Evolutionary conservation across 2,888 invertebrate genomes (phyloP).

Genomic region (Drosophila melanosoma): DNA sequence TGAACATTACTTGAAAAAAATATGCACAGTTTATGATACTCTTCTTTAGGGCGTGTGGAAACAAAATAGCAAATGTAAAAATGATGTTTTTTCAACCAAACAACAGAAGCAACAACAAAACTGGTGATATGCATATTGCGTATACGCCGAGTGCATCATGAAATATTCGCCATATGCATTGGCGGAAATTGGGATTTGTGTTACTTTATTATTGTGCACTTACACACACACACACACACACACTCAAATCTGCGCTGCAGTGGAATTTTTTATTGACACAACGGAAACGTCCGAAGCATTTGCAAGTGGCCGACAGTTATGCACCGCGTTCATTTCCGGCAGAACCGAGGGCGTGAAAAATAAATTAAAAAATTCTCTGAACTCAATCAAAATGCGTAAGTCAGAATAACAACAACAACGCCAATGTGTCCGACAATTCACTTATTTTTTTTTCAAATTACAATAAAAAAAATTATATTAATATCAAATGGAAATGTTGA

Average conservation of each 20-base stretch:
- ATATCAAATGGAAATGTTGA: constrained; percentile 13
- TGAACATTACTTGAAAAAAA: constrained; percentile 5
- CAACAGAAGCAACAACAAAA: constrained; percentile 21
- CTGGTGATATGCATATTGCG: constrained; percentile 43
- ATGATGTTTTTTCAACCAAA: constrained; percentile 30
- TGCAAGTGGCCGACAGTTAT: constrained; percentile 55
- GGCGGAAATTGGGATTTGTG: constrained; percentile 75
- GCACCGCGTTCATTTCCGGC: constrained; percentile 53
- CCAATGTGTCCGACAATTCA: neutral
- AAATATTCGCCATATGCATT: constrained; percentile 56
- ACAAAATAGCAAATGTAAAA: constrained; percentile 25
- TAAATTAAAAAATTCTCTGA: constrained; percentile 65
- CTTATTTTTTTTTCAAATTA: constrained; percentile 1
- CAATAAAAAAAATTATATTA: constrained; percentile 33
- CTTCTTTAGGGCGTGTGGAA: constrained; percentile 16
- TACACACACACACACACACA: constrained; percentile 20
- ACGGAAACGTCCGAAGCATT: constrained; percentile 40
- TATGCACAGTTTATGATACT: constrained; percentile 2
- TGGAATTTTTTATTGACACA: constrained; percentile 54
- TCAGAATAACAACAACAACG: constrained; percentile 52
- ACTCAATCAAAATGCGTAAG: constrained; percentile 70
- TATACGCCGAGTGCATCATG: constrained; percentile 53
- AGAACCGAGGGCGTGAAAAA: constrained; percentile 48
- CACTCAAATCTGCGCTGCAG: neutral
- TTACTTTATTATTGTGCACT: constrained; percentile 71